Evolutionary conservation across 2,113 vertebrate genomes (phyloP), one percentile per base, ranked within the genome.

Genomic region (Tachysurus fulvidraco): DNA sequence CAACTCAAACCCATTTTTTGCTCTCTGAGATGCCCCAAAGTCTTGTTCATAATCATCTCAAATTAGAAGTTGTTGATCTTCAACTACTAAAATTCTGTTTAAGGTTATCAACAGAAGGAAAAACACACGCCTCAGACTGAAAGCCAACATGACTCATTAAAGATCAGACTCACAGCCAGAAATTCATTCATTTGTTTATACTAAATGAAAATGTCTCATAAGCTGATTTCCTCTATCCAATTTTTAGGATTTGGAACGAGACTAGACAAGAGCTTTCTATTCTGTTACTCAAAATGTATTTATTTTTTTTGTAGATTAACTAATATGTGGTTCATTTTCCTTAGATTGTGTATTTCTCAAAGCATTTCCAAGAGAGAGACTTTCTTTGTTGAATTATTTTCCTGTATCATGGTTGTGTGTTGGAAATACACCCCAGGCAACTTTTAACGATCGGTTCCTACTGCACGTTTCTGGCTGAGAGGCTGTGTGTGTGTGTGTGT

Each of bases 341-440:
- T n/a, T 25, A 52, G 23, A 25, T 13, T 7, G 73, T 76, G 46
- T 17, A 28, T 30, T 55, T 54, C 46, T 25, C 76, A 16, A 5
- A 77, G 73, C 25, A 7, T 78, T 78, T 30, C 76, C 14, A 28
- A 28, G 50, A 11, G n/a, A 28, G 54, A 80, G 30, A 9, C 2
- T 55, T 78, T 78, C n/a, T 19, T 16, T 55, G 76, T 30, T 41
- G 28, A 59, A 59, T 80, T 59, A 57, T 80, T 80, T 59, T 23
- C 78, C 54, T 57, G 52, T 79, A 79, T 41, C 28, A 60, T 44
- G 54, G 11, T 81, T 41, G 30, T 11, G 78, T 25, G 78, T 59
- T 80, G 78, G 78, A 80, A 80, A 80, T 59, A 41, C 78, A 41
- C 78, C 78, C 78, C 28, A 59, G 78, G 78, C 78, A 36, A 80